phyloP scores from a whole-genome alignment of 2,797 vertebrate species.

The Channa striata region DNA sequence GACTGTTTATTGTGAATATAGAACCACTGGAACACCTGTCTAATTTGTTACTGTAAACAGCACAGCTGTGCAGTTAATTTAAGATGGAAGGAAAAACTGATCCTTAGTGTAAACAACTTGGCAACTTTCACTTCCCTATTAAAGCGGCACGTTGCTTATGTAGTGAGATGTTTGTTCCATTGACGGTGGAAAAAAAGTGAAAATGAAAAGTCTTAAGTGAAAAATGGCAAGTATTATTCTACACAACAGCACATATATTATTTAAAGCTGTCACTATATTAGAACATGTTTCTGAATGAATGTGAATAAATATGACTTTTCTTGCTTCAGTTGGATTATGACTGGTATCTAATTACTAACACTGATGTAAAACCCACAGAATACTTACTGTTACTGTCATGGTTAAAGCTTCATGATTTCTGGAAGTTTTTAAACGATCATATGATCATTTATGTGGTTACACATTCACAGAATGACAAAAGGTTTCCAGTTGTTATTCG shows the following conservation, averaged over 20 bases:
- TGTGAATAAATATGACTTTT: slow-evolving; percentile 2
- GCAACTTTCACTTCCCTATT: slow-evolving; percentile 78
- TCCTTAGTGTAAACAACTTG: slow-evolving; percentile 73
- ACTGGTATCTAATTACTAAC: no score
- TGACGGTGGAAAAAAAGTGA: not conserved
- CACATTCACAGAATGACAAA: not conserved
- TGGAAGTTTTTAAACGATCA: not conserved
- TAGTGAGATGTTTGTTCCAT: slow-evolving; percentile 13
- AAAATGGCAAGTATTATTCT: no score
- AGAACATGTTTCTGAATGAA: not conserved
- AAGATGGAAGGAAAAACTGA: slow-evolving; percentile 66
- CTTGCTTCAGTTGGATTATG: not conserved
- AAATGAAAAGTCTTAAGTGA: no score
- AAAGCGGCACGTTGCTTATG: not conserved
- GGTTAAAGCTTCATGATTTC: not conserved
- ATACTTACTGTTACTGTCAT: not conserved
- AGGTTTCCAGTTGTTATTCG: not conserved
- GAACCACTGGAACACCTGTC: slow-evolving; percentile 34
- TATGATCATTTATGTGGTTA: not conserved
- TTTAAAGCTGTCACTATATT: not conserved
- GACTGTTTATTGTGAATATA: slow-evolving; percentile 27
- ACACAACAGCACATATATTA: no score
- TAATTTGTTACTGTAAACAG: not conserved
- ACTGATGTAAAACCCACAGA: not conserved
- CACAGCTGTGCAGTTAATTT: slow-evolving; percentile 73